phyloP scores from a whole-genome alignment of 1,140 invertebrate genomes.

The Rhagoletis pomonella region DNA sequence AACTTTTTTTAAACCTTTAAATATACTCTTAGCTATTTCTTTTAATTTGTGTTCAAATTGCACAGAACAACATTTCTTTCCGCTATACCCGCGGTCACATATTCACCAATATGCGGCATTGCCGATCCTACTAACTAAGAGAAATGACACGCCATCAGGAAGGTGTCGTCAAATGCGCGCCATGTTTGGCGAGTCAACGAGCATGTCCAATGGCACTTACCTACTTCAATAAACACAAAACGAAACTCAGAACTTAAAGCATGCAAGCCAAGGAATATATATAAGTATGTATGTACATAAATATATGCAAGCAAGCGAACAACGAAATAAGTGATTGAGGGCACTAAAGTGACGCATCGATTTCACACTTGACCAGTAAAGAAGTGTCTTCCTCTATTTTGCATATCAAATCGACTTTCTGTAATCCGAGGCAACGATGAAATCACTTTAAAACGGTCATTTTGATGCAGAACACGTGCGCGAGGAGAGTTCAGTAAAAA shows the following conservation, averaged over 20 bases:
- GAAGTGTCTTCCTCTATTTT: not conserved
- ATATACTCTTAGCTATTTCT: too few species aligned
- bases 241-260: too few species aligned
- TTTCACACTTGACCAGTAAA: conserved; percentile 21
- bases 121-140: not conserved
- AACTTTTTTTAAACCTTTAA: too few species aligned
- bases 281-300: not conserved
- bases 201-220: not conserved
- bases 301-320: not conserved
- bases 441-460: not conserved
- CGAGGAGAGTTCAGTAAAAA: not conserved
- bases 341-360: conserved; percentile 22
- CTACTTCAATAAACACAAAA: not conserved
- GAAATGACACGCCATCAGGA: conserved; percentile 9
- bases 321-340: not conserved
- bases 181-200: conserved; percentile 12
- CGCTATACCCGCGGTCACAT: too few species aligned
- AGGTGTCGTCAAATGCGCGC: conserved; percentile 14
- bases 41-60: too few species aligned
- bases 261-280: too few species aligned
- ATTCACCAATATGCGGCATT: not conserved
- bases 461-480: too few species aligned
- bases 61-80: too few species aligned
- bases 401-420: not conserved
- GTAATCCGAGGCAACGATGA: not conserved